These are phyloP conservation scores for Chymomyza fuscimana DNA, from an alignment of 2,888 invertebrate species.

Conservation along the genomic window DNA sequence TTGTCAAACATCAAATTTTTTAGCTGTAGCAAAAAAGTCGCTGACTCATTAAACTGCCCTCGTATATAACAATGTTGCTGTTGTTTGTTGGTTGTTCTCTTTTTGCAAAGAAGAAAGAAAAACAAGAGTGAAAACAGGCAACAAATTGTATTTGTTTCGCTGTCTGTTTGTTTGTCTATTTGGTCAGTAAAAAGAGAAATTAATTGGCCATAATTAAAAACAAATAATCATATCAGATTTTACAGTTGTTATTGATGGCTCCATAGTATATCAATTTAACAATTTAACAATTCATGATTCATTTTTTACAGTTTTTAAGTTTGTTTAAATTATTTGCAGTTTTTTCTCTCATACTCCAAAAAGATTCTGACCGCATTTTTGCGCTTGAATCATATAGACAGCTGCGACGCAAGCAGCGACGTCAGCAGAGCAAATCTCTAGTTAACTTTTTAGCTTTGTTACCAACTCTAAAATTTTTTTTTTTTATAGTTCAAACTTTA, in stretches of 20 bases:
- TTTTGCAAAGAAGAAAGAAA: neutral
- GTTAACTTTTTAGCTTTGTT: neutral
- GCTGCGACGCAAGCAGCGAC: slow-evolving; percentile 20
- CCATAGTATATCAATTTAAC: neutral
- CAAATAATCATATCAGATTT: slow-evolving; percentile 12
- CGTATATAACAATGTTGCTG: neutral
- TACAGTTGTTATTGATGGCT: slow-evolving; percentile 16
- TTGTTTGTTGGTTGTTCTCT: neutral
- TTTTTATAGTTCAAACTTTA: too few relatives aligned
- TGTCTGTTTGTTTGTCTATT: neutral
- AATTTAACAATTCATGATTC: neutral
- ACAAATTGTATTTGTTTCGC: neutral
- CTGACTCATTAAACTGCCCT: too few relatives aligned
- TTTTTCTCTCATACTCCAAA: neutral
- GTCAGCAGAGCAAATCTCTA: slow-evolving; percentile 7
- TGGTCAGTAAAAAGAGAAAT: slow-evolving; percentile 10
- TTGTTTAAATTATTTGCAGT: neutral
- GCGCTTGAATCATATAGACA: slow-evolving; percentile 44
- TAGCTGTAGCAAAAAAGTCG: too few relatives aligned
- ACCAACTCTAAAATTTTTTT: neutral
- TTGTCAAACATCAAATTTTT: neutral
- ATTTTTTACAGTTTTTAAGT: neutral
- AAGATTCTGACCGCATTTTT: slow-evolving; percentile 72
- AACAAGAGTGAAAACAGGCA: slow-evolving; percentile 5
- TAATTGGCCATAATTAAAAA: slow-evolving; percentile 15